These are phyloP conservation scores for Dryobates pubescens DNA, from an alignment of 2,797 vertebrate species.

Conservation along the genomic window DNA sequence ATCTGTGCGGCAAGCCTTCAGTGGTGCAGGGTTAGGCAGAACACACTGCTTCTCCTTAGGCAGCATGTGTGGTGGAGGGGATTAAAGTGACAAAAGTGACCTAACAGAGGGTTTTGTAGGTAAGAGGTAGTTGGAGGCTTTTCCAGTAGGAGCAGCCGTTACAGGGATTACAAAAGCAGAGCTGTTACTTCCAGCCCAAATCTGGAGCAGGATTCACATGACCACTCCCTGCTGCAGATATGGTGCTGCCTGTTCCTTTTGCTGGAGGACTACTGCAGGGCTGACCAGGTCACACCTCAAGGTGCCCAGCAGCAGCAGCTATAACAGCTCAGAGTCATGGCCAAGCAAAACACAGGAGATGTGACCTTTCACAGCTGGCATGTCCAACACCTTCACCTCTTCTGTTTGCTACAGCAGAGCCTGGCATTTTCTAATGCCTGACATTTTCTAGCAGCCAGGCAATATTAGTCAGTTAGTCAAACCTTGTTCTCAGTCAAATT, in stretches of 20 bases:
- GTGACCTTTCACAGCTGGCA: background rate
- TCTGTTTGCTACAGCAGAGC: background rate
- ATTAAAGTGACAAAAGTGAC: background rate
- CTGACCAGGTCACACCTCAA: background rate
- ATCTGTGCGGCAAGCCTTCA: background rate
- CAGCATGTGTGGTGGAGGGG: background rate
- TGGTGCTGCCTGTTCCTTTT: accelerated
- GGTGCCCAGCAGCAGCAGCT: background rate
- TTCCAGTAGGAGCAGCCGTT: background rate
- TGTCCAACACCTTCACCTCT: background rate
- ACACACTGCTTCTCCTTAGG: background rate
- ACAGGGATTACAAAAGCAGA: background rate
- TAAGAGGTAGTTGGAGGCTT: background rate
- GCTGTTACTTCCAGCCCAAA: background rate
- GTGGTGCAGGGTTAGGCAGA: background rate
- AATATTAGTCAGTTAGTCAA: background rate
- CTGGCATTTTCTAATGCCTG: background rate
- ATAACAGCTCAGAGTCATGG: background rate
- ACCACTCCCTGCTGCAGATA: no score
- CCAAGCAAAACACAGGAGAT: background rate
- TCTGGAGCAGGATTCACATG: background rate
- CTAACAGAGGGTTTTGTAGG: background rate
- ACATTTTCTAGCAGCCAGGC: background rate
- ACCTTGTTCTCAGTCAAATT: background rate
- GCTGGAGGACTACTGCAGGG: background rate